Conservation (phyloP, 2,888 invertebrate species). For the Drosophila antonietae region DNA sequence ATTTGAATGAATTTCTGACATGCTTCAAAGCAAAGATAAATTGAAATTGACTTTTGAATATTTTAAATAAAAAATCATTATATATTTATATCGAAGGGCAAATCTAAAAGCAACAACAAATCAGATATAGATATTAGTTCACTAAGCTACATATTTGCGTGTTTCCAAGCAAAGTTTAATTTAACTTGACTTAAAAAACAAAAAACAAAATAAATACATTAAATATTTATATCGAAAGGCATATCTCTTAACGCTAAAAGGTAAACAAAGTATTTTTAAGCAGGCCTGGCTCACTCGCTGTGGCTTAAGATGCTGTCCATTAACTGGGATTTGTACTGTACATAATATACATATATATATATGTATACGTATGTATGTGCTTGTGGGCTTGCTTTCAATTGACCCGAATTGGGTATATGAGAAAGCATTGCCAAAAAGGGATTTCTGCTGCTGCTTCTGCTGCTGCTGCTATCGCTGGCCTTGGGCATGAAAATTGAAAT, state of each 20-base stretch:
- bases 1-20: not conserved
- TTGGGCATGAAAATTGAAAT: constrained; percentile 69
- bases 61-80: not conserved
- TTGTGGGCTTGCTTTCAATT: not conserved
- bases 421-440: constrained; percentile 49
- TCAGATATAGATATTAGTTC: too few relatives aligned
- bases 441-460: constrained; percentile 46
- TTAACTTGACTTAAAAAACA: too few relatives aligned
- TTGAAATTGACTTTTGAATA: not conserved
- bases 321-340: constrained; percentile 10
- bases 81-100: not conserved
- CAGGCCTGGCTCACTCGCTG: not conserved
- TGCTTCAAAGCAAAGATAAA: not conserved
- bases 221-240: not conserved
- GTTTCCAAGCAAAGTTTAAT: too few relatives aligned
- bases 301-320: constrained; percentile 8
- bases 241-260: not conserved
- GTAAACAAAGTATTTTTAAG: not conserved
- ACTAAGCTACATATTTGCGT: too few relatives aligned
- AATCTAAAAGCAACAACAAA: too few relatives aligned
- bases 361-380: not conserved
- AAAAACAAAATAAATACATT: not conserved
- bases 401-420: constrained; percentile 1
- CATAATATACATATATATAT: not conserved
- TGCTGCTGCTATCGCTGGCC: constrained; percentile 17